phyloP scores from a whole-genome alignment of 1,140 invertebrate species.

The Drosophila trapezifrons region DNA sequence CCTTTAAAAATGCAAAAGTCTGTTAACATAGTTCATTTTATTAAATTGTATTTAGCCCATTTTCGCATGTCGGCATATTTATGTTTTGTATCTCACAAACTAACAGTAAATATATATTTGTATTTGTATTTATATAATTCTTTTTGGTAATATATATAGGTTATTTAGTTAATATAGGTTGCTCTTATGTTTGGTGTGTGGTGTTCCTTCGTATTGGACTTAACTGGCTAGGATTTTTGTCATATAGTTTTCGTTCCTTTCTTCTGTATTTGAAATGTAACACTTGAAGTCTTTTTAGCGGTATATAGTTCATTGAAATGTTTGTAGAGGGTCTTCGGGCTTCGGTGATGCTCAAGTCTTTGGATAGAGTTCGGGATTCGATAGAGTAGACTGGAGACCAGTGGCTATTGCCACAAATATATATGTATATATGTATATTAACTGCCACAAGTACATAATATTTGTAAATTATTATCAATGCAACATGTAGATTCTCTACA shows the following conservation, averaged over 20 bases:
- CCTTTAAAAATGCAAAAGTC: neutral
- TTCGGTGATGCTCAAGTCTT: conserved; percentile 58
- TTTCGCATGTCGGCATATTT: conserved; percentile 58
- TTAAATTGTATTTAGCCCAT: conserved; percentile 62
- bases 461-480: conserved; percentile 82
- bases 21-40: conserved; percentile 74
- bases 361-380: conserved; percentile 38
- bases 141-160: conserved; percentile 49
- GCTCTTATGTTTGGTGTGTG: conserved; percentile 33
- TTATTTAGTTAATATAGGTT: conserved; percentile 47
- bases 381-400: conserved; percentile 4
- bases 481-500: conserved; percentile 81
- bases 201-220: conserved; percentile 49
- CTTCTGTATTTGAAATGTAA: conserved; percentile 56
- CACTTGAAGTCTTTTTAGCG: conserved; percentile 60
- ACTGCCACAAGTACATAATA: conserved; percentile 65
- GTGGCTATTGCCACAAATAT: conserved; percentile 39
- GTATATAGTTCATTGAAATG: conserved; percentile 61
- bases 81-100: conserved; percentile 66
- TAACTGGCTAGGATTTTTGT: conserved; percentile 55
- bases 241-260: conserved; percentile 6
- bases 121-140: conserved; percentile 51
- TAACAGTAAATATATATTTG: conserved; percentile 76
- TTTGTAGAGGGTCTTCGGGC: conserved; percentile 28
- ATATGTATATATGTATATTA: conserved; percentile 47